phyloP scores from a whole-genome alignment of 2,888 invertebrate species.

The Coecobrya sp. region DNA sequence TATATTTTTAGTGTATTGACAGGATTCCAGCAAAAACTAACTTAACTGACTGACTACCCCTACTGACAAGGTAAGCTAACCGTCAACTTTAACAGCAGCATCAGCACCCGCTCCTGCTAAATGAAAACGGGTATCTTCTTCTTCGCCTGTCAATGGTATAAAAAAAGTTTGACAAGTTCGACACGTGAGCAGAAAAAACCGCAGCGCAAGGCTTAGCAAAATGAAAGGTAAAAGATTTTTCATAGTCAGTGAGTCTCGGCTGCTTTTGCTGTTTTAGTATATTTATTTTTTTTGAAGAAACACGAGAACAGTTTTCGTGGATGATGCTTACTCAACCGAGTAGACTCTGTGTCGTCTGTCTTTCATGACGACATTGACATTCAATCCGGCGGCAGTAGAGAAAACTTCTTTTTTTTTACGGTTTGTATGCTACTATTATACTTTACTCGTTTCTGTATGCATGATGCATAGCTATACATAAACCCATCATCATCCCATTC shows the following conservation, averaged over 20 bases:
- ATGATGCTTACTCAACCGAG: constrained; percentile 7
- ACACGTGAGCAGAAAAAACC: constrained; percentile 49
- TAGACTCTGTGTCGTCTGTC: background rate
- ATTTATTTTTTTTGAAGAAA: background rate
- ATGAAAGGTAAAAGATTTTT: constrained; percentile 9
- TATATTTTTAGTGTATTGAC: constrained; percentile 28
- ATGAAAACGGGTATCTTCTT: background rate
- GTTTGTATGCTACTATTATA: too few species aligned
- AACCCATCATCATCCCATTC: background rate
- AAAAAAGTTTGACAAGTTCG: constrained; percentile 38
- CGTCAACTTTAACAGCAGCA: background rate
- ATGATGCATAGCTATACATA: background rate
- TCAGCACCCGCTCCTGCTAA: background rate
- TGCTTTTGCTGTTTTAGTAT: background rate
- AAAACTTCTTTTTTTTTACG: constrained; percentile 9
- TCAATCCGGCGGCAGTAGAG: constrained; percentile 17
- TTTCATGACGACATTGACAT: constrained; percentile 54
- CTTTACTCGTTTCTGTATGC: background rate
- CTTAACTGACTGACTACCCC: background rate
- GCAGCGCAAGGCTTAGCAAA: background rate
- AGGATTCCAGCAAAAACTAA: background rate
- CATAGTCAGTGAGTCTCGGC: background rate
- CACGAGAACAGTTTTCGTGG: background rate
- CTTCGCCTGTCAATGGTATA: background rate
- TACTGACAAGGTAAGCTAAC: constrained; percentile 2